Percentiles rank a stretch among this genome's conserved stretches.
phyloP scores from a whole-genome alignment of 2,113 vertebrate genomes.

The Urocynchramus pylzowi region DNA sequence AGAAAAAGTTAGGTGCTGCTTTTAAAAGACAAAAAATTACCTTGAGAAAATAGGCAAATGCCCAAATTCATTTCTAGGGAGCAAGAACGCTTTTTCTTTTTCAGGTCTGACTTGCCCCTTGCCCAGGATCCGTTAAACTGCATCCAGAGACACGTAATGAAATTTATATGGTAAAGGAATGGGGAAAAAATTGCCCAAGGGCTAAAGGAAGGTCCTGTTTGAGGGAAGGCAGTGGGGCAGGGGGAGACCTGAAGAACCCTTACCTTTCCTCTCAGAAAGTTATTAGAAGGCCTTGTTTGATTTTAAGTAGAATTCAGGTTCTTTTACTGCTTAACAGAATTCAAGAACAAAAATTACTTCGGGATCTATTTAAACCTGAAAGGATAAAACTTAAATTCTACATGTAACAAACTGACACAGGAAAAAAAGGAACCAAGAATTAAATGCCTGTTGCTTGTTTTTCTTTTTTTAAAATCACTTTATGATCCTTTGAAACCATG shows the following conservation, averaged over 20 bases:
- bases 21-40: slow-evolving; percentile 6
- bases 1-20: background rate
- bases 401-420: background rate
- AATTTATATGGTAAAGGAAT: background rate
- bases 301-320: background rate
- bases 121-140: background rate
- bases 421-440: background rate
- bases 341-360: background rate
- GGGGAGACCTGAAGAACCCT: background rate
- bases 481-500: background rate
- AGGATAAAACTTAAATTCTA: background rate
- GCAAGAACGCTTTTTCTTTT: background rate
- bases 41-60: background rate
- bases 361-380: background rate
- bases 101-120: background rate
- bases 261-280: background rate
- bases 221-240: background rate
- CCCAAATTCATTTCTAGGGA: background rate
- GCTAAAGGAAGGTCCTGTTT: background rate
- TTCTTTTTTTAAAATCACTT: background rate
- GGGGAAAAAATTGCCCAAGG: background rate
- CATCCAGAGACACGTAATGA: background rate
- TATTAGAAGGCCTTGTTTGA: background rate
- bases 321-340: background rate
- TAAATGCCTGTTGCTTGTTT: background rate